Evolutionary conservation across 2,888 invertebrate genomes (phyloP).

Genomic region (Lepidocyrtoides sp.): DNA sequence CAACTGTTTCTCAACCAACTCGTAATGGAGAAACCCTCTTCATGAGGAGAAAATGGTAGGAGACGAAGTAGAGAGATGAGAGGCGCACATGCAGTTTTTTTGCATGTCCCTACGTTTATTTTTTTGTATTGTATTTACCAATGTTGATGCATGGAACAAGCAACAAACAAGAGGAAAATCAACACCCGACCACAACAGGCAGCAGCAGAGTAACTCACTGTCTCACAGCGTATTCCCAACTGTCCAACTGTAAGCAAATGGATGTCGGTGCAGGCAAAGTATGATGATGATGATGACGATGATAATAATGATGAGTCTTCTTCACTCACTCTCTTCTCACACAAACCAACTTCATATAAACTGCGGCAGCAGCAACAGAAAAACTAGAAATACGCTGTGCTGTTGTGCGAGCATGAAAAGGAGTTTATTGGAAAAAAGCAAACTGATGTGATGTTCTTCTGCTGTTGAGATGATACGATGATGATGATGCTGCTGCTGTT

Average conservation of each 20-base stretch:
- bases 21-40: neutral
- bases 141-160: conserved; percentile 27
- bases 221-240: conserved; percentile 80
- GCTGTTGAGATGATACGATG: neutral
- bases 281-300: neutral
- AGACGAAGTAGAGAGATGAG: neutral
- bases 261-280: conserved; percentile 51
- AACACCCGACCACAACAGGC: neutral
- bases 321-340: conserved; percentile 26
- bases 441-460: neutral
- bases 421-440: conserved; percentile 25
- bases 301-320: conserved; percentile 40
- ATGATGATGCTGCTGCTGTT: neutral
- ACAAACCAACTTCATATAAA: neutral
- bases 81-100: conserved; percentile 49
- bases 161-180: conserved; percentile 58
- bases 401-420: conserved; percentile 12
- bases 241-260: conserved; percentile 73
- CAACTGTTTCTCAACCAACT: neutral
- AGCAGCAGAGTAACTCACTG: conserved; percentile 67
- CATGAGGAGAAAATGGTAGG: conserved; percentile 25
- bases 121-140: too few species aligned
- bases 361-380: conserved; percentile 8
- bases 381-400: neutral
- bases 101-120: neutral